These are phyloP conservation scores for Neoarius graeffei DNA, from an alignment of 2,113 vertebrate genomes.

Conservation along the genomic window DNA sequence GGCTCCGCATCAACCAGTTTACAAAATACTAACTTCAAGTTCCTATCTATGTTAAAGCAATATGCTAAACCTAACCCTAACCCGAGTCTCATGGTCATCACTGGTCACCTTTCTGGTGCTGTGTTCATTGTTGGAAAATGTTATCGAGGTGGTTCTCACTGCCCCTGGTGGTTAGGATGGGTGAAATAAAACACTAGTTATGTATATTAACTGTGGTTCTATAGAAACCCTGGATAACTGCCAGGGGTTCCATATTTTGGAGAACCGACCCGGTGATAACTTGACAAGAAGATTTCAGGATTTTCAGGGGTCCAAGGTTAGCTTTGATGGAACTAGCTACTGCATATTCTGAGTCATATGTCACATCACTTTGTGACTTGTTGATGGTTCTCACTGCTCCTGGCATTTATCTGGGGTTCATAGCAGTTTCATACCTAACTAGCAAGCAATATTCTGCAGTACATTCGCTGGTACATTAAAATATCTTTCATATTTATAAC, in stretches of 20 bases:
- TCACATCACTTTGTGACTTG: not conserved
- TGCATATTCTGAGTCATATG: not conserved
- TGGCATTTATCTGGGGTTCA: not conserved
- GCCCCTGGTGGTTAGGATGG: not conserved
- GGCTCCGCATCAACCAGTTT: too few species aligned
- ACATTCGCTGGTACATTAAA: not conserved
- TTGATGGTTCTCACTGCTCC: not conserved
- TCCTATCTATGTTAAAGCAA: not conserved
- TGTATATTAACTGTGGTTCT: not conserved
- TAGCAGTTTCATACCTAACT: not conserved
- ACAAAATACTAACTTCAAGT: not conserved
- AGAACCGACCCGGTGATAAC: too few species aligned
- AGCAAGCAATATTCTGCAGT: not conserved
- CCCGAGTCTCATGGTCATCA: not conserved
- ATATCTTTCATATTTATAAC: not conserved
- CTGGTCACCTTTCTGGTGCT: not conserved
- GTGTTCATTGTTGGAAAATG: not conserved
- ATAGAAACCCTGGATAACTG: not conserved
- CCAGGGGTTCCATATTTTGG: not conserved
- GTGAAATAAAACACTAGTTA: not conserved
- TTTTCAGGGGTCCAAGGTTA: not conserved
- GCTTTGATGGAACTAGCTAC: not conserved
- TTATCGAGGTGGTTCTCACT: not conserved
- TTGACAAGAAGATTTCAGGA: not conserved
- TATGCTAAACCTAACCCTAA: too few species aligned